These are phyloP conservation scores for human (Homo sapiens) DNA, from an alignment of 2,113 vertebrate genomes.

Conservation along the genomic window GRCh38 chr9:95816501-95817000, in stretches of 20 bases:
- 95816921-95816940: not conserved
- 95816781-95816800: not conserved
- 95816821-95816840: not conserved
- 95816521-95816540: not conserved
- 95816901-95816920: fast-evolving
- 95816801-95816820: not conserved
- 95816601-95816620: fast-evolving
- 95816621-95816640: not conserved
- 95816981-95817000: not conserved
- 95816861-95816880: not conserved
- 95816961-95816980: not conserved
- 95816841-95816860: not conserved
- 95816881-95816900: not conserved
- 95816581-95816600: not conserved
- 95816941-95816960: not conserved
- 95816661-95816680: not conserved
- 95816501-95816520: not conserved
- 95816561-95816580: not conserved
- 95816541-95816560: not conserved
- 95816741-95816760: not conserved
- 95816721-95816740: not conserved
- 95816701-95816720: not conserved
- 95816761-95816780: not conserved
- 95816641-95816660: not conserved
- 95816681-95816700: not conserved